Conservation (phyloP, 2,797 vertebrate genomes). For the Crypturellus tataupa region DNA sequence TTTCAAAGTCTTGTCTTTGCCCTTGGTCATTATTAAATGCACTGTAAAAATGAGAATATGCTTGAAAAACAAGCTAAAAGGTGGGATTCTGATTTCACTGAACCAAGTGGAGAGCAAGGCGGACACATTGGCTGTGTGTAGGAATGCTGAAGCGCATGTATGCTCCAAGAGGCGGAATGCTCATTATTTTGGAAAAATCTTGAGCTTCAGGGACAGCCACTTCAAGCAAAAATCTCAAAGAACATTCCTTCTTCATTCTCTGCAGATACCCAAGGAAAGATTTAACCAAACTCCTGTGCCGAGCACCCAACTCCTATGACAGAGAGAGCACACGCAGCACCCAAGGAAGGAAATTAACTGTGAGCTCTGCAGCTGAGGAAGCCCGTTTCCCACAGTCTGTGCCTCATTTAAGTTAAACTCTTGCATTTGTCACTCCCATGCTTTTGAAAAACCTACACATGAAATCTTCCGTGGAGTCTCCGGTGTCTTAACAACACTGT, state of each 20-base stretch:
- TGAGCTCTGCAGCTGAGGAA: neutral
- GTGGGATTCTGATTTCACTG: neutral
- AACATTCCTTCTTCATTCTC: neutral
- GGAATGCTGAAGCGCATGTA: neutral
- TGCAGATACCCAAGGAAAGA: neutral
- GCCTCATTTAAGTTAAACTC: neutral
- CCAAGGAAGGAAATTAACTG: neutral
- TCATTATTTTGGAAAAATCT: neutral
- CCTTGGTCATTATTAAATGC: neutral
- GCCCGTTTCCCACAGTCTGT: neutral
- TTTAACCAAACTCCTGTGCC: neutral
- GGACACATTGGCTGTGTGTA: neutral
- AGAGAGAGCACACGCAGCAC: rapidly evolving
- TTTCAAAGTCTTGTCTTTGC: neutral
- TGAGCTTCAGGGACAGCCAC: neutral
- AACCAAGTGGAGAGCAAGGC: neutral
- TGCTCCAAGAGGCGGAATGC: neutral
- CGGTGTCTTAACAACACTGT: neutral
- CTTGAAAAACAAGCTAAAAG: neutral
- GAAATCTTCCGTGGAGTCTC: neutral
- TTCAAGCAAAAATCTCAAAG: neutral
- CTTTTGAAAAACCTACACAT: neutral
- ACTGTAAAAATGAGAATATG: neutral
- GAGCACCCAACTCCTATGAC: neutral
- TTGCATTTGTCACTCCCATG: neutral